phyloP scores from a whole-genome alignment of 2,888 invertebrate genomes.

The Tanypteryx hageni region DNA sequence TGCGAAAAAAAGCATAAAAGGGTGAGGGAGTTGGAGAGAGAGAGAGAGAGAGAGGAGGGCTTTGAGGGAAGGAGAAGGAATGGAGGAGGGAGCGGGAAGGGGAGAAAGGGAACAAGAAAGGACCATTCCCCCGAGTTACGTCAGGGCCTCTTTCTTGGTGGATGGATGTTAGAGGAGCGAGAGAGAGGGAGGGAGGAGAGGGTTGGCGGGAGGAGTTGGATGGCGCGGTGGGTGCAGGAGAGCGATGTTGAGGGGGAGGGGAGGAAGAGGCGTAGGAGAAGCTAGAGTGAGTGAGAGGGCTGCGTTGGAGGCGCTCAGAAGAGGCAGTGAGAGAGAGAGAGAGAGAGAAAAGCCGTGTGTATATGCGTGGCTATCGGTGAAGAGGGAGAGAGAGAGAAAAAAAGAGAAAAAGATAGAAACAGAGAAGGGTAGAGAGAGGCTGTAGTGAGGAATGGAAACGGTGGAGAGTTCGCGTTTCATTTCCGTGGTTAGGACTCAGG shows the following conservation, averaged over 20 bases:
- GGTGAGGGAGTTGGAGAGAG: constrained; percentile 1
- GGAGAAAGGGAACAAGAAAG: constrained; percentile 36
- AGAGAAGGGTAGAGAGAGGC: constrained; percentile 63
- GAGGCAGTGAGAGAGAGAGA: constrained; percentile 27
- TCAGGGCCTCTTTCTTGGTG: constrained; percentile 56
- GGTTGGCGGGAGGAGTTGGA: background rate
- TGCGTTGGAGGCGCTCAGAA: too few species aligned
- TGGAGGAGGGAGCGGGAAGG: background rate
- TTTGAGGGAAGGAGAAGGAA: background rate
- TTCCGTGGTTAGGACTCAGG: constrained; percentile 54
- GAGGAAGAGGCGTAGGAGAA: constrained; percentile 61
- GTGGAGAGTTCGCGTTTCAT: constrained; percentile 63
- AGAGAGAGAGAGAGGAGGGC: background rate
- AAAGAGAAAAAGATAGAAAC: constrained; percentile 48
- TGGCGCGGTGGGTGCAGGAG: too few species aligned
- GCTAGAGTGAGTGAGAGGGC: constrained; percentile 69
- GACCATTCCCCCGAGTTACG: constrained; percentile 63
- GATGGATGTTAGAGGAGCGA: constrained; percentile 10
- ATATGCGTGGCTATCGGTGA: constrained; percentile 5
- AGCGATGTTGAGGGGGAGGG: too few species aligned
- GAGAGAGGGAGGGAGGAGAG: background rate
- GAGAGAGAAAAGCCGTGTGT: constrained; percentile 21
- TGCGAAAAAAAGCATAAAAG: background rate
- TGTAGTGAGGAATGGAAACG: constrained; percentile 37
- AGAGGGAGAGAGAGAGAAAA: constrained; percentile 47